These are phyloP conservation scores for Equus przewalskii DNA, from an alignment of 2,113 vertebrate species.

Conservation along the genomic window DNA sequence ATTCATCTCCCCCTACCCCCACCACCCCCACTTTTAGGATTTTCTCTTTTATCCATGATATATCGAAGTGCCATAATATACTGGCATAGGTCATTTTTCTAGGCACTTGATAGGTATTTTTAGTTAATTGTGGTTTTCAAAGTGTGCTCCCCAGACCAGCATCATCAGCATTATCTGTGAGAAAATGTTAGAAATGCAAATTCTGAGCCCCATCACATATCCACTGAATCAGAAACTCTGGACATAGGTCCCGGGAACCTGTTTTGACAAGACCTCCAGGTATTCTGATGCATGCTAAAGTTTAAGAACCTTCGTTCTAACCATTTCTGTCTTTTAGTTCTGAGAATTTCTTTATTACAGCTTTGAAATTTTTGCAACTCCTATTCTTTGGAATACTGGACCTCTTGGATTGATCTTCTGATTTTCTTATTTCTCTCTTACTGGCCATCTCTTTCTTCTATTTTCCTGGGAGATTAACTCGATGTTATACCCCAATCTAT, in stretches of 20 bases:
- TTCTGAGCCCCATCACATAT: not conserved
- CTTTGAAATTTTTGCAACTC: conserved; percentile 22
- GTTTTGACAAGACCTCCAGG: not conserved
- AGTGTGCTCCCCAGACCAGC: not conserved
- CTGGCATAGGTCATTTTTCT: not conserved
- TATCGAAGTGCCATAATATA: not conserved
- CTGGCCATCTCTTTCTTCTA: not conserved
- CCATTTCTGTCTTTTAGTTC: not conserved
- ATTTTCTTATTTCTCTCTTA: conserved; percentile 49
- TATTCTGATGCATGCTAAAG: not conserved
- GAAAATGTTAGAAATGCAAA: not conserved
- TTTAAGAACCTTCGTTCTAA: not conserved
- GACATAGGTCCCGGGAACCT: not conserved
- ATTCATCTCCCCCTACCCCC: not conserved
- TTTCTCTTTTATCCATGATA: conserved; percentile 33
- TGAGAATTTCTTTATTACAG: not conserved
- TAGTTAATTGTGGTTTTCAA: not conserved
- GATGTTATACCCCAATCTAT: not conserved
- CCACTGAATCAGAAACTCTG: not conserved
- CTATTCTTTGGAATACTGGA: not conserved
- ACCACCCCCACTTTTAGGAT: not conserved
- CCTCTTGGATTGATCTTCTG: not conserved
- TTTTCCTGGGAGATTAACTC: not conserved
- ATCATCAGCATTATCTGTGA: not conserved
- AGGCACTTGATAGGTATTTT: conserved; percentile 12